Conservation (phyloP, 2,113 vertebrate genomes). For the Psophia crepitans region DNA sequence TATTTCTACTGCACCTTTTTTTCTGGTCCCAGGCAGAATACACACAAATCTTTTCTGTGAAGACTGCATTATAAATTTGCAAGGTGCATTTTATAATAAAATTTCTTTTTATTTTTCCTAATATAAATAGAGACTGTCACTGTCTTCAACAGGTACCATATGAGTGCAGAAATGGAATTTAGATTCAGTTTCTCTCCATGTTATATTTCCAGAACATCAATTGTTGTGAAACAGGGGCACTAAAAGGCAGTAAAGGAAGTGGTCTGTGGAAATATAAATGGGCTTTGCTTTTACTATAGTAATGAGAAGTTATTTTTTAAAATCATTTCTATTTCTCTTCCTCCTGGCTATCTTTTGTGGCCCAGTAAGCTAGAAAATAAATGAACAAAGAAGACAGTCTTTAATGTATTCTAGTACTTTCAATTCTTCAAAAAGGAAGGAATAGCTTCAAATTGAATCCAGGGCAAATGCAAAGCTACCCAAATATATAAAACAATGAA, state of each 20-base stretch:
- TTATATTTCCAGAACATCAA: neutral
- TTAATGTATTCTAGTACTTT: neutral
- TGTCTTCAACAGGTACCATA: neutral
- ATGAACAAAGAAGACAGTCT: neutral
- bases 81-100: neutral
- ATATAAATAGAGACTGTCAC: neutral
- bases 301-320: neutral
- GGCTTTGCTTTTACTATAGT: neutral
- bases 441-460: neutral
- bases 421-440: neutral
- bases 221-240: neutral
- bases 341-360: neutral
- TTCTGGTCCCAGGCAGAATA: neutral
- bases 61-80: neutral
- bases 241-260: neutral
- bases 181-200: neutral
- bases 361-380: neutral
- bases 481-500: neutral
- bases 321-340: neutral
- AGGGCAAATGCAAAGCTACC: neutral
- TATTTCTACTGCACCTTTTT: neutral
- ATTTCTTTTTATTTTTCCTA: neutral
- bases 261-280: neutral
- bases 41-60: neutral
- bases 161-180: neutral